Base-by-base conservation (phyloP, 2,113 vertebrate species). In the Labeo rohita region DNA sequence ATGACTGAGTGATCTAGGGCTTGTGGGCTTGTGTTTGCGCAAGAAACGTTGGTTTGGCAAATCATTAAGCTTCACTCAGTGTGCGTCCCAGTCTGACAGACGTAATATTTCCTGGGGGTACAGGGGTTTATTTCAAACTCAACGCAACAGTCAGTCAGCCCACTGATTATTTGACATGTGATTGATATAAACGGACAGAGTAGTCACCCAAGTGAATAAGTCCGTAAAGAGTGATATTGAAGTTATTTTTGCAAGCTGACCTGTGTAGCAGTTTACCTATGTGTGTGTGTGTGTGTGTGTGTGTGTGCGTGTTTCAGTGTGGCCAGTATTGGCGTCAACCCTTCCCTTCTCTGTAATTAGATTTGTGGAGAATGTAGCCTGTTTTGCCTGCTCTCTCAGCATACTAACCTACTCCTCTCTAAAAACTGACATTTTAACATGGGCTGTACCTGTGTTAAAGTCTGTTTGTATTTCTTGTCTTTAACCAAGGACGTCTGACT, bases 321-420 rank as follows among this genome's bases (percentile, higher is more conserved):
- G 89, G 89, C 78, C 89, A 89, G 89, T 52, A 10, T 91, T 89
- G 91, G 90, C 88, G 90, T 91, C 89, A 90, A 90, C 91, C 91
- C 82, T 88, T 91, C 87, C 88, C 87, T 87, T 90, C 90, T 89
- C 91, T 93, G 92, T 90, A 95, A 95, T 95, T 94, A 91, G 93
- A 94, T 95, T 95, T 94, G 92, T 91, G 90, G 92, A 94, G 94
- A 95, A 95, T 95, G 94, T 93, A 87, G 89, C 89, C 90, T 88
- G 88, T 92, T 93, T 94, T 94, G 91, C 93, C 92, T 93, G 85
- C 86, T 85, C 92, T 93, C 91, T 93, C 92, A 93, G 91, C 87
- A 80, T 90, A 90, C 88, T 84, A 88, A 85, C 92, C 86, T 73
- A 87, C 90, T 91, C 89, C 89, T 90, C 89, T 88, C 87, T 90